These are phyloP conservation scores for Mythimna loreyi DNA, from an alignment of 2,888 invertebrate species.

Conservation along the genomic window DNA sequence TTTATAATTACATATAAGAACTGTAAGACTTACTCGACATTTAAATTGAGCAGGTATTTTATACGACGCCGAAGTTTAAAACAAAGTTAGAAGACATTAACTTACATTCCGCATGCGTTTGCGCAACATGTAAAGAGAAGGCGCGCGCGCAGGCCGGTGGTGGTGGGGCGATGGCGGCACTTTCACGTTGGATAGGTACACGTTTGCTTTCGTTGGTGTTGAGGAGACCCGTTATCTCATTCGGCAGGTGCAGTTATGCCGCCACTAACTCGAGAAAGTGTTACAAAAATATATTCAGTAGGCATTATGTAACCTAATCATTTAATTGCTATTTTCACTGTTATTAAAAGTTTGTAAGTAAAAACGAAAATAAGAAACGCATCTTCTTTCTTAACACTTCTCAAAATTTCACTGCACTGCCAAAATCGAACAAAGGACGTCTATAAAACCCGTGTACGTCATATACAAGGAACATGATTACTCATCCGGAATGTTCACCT, in stretches of 20 bases:
- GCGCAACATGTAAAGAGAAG: conserved; percentile 87
- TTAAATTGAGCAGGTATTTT: conserved; percentile 14
- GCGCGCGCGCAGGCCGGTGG: conserved; percentile 70
- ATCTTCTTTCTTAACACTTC: conserved; percentile 25
- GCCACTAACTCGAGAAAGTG: conserved; percentile 84
- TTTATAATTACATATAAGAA: neutral
- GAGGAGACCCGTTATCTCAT: conserved; percentile 87
- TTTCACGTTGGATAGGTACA: conserved; percentile 85
- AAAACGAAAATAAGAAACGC: conserved; percentile 25
- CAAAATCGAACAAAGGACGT: conserved; percentile 66
- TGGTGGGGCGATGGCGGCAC: conserved; percentile 75
- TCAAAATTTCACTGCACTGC: conserved; percentile 28
- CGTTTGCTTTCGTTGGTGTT: conserved; percentile 89
- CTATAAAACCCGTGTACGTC: conserved; percentile 61
- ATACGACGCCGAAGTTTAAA: conserved; percentile 30
- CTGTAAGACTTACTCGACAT: neutral
- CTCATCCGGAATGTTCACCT: conserved; percentile 78
- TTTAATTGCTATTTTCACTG: conserved; percentile 53
- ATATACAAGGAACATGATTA: conserved; percentile 75
- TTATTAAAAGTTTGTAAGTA: conserved; percentile 26
- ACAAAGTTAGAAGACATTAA: conserved; percentile 70
- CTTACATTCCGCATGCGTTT: conserved; percentile 82
- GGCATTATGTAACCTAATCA: conserved; percentile 77
- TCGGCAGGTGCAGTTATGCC: conserved; percentile 86
- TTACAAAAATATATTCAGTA: conserved; percentile 82